A percentile compares a stretch with the other conserved stretches of the same genome.
These are phyloP conservation scores for Enteromius trimaculatus DNA, from an alignment of 2,797 vertebrate species.

Conservation along the genomic window DNA sequence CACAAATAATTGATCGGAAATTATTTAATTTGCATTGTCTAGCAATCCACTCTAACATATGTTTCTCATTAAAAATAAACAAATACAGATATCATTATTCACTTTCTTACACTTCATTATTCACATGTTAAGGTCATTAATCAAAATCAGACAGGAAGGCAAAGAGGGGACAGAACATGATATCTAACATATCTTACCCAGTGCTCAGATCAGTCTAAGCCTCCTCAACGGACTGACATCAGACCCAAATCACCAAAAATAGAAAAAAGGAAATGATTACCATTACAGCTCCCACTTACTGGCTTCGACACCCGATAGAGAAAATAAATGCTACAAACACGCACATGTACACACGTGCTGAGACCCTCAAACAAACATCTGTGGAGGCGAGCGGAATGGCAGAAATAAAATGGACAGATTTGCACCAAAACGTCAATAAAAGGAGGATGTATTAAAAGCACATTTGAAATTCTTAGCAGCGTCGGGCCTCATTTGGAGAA, in stretches of 20 bases:
- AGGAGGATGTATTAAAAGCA: constrained; percentile 81
- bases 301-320: constrained; percentile 71
- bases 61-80: background rate
- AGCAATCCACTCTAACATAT: background rate
- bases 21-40: background rate
- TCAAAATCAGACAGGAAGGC: constrained; percentile 74
- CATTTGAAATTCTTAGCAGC: constrained; percentile 85
- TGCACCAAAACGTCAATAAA: constrained; percentile 82
- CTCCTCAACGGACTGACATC: constrained; percentile 76
- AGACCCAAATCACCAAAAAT: constrained; percentile 72
- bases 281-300: constrained; percentile 72
- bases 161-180: constrained; percentile 69
- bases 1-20: background rate
- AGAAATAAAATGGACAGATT: constrained; percentile 82
- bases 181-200: constrained; percentile 79
- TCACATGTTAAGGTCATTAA: constrained; percentile 82
- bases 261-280: constrained; percentile 72
- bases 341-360: constrained; percentile 25
- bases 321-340: constrained; percentile 71
- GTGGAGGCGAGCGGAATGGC: constrained; percentile 70
- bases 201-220: constrained; percentile 78
- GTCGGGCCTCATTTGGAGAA: constrained; percentile 78
- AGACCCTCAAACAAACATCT: constrained; percentile 54
- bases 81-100: constrained; percentile 62
- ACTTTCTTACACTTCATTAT: constrained; percentile 67